Conservation (phyloP, 2,888 invertebrate genomes). For the Cerastis leucographa region DNA sequence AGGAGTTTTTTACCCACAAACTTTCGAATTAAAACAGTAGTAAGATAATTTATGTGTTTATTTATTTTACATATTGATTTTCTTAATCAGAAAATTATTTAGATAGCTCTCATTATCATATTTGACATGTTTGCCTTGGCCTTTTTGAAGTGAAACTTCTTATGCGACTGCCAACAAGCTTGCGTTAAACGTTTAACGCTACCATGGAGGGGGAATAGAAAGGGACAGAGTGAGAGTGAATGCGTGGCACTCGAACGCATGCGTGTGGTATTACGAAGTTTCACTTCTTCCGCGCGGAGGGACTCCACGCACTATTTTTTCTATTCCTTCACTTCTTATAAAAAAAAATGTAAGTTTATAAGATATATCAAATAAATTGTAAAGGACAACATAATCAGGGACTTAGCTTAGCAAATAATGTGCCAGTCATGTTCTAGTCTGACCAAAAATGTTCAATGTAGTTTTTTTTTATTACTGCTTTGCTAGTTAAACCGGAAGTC, state of each 20-base stretch:
- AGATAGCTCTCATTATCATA: not conserved
- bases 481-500: not conserved
- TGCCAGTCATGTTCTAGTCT: not conserved
- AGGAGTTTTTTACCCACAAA: not conserved
- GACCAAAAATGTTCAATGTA: not conserved
- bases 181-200: too few relatives aligned
- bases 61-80: not conserved
- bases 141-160: too few relatives aligned
- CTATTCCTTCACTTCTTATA: not conserved
- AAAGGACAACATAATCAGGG: not conserved
- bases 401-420: not conserved
- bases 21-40: not conserved
- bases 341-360: not conserved
- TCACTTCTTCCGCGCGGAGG: too few relatives aligned
- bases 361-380: not conserved
- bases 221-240: too few relatives aligned
- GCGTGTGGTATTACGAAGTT: too few relatives aligned
- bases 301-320: too few relatives aligned
- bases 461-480: constrained; percentile 9
- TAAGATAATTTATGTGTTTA: not conserved
- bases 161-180: too few relatives aligned
- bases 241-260: too few relatives aligned
- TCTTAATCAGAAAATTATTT: not conserved
- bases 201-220: too few relatives aligned
- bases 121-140: not conserved